phyloP scores from a whole-genome alignment of 2,888 invertebrate genomes.

The Schizaphis graminum region DNA sequence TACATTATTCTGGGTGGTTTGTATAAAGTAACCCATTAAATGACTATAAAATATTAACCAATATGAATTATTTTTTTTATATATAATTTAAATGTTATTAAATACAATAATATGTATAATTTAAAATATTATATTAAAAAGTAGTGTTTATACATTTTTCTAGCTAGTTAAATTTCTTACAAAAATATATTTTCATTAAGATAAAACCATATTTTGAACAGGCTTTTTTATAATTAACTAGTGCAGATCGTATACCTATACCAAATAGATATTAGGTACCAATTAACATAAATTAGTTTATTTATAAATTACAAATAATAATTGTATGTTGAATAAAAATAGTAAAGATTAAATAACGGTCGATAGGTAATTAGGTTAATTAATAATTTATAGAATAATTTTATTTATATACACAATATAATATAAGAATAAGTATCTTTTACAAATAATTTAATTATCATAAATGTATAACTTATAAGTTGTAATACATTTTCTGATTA shows the following conservation, averaged over 20 bases:
- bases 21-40: background rate
- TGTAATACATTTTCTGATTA: background rate
- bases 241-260: background rate
- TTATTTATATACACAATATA: background rate
- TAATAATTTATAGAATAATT: background rate
- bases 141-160: background rate
- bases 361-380: background rate
- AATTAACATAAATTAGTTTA: background rate
- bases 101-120: background rate
- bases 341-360: background rate
- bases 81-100: background rate
- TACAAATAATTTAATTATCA: background rate
- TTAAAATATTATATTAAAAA: background rate
- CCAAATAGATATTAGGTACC: background rate
- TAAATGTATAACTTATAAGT: background rate
- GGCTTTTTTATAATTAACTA: background rate
- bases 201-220: background rate
- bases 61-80: background rate
- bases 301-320: background rate
- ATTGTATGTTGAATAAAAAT: background rate
- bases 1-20: background rate
- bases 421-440: background rate
- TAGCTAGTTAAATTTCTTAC: background rate
- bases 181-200: background rate
- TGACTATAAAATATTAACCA: background rate